These are phyloP conservation scores for Barnardius zonarius DNA, from an alignment of 2,113 vertebrate genomes.

Conservation along the genomic window DNA sequence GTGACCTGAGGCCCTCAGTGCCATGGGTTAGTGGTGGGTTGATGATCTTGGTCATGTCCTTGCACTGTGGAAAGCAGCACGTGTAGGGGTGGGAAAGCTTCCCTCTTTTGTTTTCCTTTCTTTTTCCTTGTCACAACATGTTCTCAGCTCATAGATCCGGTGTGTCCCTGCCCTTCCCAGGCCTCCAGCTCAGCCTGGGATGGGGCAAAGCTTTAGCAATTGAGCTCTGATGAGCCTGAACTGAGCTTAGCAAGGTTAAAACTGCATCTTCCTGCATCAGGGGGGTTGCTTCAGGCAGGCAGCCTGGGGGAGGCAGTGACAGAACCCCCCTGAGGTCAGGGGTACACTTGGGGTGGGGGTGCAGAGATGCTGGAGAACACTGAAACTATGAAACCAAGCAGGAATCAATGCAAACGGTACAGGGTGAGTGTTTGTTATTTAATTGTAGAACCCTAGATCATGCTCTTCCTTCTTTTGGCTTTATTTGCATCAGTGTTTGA, in stretches of 20 bases:
- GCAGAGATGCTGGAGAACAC: neutral
- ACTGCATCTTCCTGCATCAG: neutral
- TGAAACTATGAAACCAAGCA: neutral
- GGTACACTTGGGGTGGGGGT: neutral
- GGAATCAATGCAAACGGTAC: neutral
- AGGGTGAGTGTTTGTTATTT: neutral
- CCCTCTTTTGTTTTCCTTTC: too few relatives aligned
- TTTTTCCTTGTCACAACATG: neutral
- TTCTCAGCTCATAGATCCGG: neutral
- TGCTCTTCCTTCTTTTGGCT: neutral
- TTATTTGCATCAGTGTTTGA: constrained; percentile 24
- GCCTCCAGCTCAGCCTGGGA: neutral
- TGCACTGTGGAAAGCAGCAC: neutral
- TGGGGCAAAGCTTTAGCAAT: accelerated
- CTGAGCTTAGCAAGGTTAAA: neutral
- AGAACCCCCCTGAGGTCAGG: neutral
- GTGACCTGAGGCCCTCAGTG: neutral
- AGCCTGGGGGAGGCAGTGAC: neutral
- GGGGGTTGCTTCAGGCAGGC: neutral
- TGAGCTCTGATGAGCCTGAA: neutral
- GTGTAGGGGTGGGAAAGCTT: neutral
- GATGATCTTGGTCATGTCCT: neutral
- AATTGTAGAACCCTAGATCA: neutral
- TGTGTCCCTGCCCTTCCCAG: neutral
- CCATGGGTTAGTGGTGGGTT: neutral